Evolutionary conservation across 2,797 vertebrate genomes (phyloP).

Genomic region (Remorina albescens): DNA sequence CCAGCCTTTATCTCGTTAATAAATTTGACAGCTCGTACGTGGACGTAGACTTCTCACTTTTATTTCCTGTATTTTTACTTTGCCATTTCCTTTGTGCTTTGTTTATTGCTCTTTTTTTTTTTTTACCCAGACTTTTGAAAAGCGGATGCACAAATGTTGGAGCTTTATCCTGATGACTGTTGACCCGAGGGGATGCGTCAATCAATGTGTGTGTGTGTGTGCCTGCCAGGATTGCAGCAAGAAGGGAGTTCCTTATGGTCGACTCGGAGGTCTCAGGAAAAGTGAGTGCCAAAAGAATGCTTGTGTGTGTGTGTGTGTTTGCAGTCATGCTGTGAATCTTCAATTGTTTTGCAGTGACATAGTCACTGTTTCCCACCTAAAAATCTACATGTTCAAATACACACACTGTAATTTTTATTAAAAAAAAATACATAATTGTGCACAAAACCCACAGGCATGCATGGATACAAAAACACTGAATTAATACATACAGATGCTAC

Average conservation of each 20-base stretch:
- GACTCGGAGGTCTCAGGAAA: constrained; percentile 39
- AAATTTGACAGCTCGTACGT: constrained; percentile 26
- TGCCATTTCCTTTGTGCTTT: constrained; percentile 29
- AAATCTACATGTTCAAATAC: constrained; percentile 82
- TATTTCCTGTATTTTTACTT: constrained; percentile 52
- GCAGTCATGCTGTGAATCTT: constrained; percentile 80
- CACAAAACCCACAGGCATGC: background rate
- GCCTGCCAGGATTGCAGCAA: constrained; percentile 50
- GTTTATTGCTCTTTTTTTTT: background rate
- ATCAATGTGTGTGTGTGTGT: constrained; percentile 18
- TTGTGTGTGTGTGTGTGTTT: constrained; percentile 27
- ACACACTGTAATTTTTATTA: background rate
- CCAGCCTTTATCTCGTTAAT: constrained; percentile 27
- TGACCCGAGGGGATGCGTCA: constrained; percentile 5
- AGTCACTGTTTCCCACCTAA: constrained; percentile 86
- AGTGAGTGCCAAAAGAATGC: constrained; percentile 37
- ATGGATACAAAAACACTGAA: constrained; percentile 3
- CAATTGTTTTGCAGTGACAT: constrained; percentile 88
- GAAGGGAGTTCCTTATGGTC: constrained; percentile 69
- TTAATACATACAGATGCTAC: background rate
- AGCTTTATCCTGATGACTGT: constrained; percentile 50
- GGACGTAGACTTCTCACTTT: constrained; percentile 47
- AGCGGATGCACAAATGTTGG: constrained; percentile 50
- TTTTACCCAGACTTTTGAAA: constrained; percentile 22
- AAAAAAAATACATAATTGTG: background rate